Percentiles rank a stretch among this genome's conserved stretches.
Evolutionary conservation across 2,888 invertebrate species (phyloP).

Genomic region (Drosophila anceps): DNA sequence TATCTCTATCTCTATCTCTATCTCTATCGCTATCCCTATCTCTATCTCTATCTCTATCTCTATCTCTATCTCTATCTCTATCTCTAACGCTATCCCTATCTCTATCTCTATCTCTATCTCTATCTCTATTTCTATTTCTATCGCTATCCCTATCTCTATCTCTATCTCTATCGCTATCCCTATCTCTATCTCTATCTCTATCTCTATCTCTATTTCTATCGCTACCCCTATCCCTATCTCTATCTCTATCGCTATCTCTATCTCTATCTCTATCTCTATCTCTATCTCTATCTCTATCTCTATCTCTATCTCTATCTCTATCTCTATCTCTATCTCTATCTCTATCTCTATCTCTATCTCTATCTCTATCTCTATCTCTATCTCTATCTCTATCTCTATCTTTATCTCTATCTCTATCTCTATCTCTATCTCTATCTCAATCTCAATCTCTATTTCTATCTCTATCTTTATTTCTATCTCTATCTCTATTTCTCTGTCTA

Average conservation of each 20-base stretch:
- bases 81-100: background rate
- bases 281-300: slow-evolving; percentile 1
- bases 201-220: background rate
- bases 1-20: background rate
- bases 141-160: background rate
- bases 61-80: slow-evolving; percentile 2
- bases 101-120: slow-evolving; percentile 1
- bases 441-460: background rate
- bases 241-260: background rate
- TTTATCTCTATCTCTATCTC: background rate
- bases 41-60: background rate
- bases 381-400: background rate
- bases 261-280: background rate
- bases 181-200: slow-evolving; percentile 1
- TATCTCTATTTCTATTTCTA: background rate
- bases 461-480: background rate
- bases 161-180: background rate
- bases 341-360: background rate
- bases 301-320: background rate
- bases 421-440: background rate
- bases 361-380: background rate
- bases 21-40: background rate
- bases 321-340: background rate
- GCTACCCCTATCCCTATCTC: background rate
- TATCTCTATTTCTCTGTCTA: background rate